Base-by-base conservation (phyloP, 2,797 vertebrate genomes). In the Chloroceryle amazona region DNA sequence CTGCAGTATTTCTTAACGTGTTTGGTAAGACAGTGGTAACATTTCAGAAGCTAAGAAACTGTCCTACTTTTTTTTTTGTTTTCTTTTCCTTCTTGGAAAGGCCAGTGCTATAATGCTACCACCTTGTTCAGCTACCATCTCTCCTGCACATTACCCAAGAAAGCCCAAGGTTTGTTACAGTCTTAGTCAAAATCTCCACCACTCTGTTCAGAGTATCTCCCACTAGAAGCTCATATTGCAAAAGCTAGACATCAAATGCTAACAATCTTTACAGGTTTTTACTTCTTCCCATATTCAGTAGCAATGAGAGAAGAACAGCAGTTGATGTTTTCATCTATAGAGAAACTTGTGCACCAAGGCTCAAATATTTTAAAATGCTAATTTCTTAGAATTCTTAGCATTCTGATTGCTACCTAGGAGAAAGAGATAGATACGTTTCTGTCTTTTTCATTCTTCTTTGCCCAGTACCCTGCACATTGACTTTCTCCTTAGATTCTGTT, bases 21-120 rank as follows among this genome's bases (percentile, higher is more conserved):
- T 93, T 93, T 92, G 58, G 52, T 87, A 92, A 93, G 88, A 78
- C 46, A 71, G 44, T 85, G 52, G n/a, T 90, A 95, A 47, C 71
- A 51, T 83, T 93, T 92, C 73, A 70, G 87, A 73, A 68, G 74
- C 63, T 81, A 87, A 86, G 62, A 35, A 89, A 75, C 54, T 92
- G 81, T 57, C 83, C 86, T 96, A 89, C 57, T 75, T 95, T 29
- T 51, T 72, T 89, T 84, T 62, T 37, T n/a, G n/a, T n/a, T 39
- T 41, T 41, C 13, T 41, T 14, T 37, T 37, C 37, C 52, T 76
- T 71, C 70, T 90, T 93, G 92, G 65, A 91, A 81, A 95, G 88
- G 80, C 74, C 81, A 82, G 54, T 95, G 91, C 92, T 83, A 52
- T 66, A 94, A 61, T 0, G 1, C 67, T 71, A 16, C 67, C 81